These are phyloP conservation scores for Lutra lutra DNA, from an alignment of 2,797 vertebrate genomes.

Conservation along the genomic window DNA sequence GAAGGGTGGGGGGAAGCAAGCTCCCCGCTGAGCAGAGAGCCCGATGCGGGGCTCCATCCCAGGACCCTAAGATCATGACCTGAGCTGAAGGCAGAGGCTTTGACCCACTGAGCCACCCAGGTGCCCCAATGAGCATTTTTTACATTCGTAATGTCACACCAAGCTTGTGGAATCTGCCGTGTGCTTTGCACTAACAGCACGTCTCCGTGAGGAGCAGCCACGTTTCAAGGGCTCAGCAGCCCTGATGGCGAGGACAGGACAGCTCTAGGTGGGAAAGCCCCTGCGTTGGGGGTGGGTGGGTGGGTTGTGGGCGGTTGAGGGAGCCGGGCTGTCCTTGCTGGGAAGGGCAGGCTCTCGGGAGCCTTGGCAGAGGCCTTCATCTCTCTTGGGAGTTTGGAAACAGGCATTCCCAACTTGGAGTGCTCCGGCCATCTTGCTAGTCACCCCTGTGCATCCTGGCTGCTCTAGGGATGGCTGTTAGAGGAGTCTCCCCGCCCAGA, in stretches of 20 bases:
- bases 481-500: not conserved
- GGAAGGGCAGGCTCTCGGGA: not conserved
- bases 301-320: not conserved
- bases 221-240: not conserved
- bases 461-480: not conserved
- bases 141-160: not conserved
- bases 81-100: too few relatives aligned
- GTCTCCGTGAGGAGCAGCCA: rapidly evolving
- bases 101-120: too few relatives aligned
- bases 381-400: not conserved
- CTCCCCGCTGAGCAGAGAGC: too few relatives aligned
- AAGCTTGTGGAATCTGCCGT: not conserved
- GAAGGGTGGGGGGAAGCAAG: too few relatives aligned
- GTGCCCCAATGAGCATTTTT: not conserved
- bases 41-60: too few relatives aligned
- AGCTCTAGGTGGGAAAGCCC: not conserved
- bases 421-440: not conserved
- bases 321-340: too few relatives aligned
- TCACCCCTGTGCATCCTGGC: rapidly evolving
- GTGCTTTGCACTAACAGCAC: not conserved
- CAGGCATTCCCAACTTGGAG: not conserved
- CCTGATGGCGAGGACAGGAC: rapidly evolving
- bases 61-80: too few relatives aligned
- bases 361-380: not conserved
- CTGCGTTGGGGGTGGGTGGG: rapidly evolving